These are phyloP conservation scores for Zophobas atratus DNA, from an alignment of 1,140 invertebrate genomes.

Conservation along the genomic window DNA sequence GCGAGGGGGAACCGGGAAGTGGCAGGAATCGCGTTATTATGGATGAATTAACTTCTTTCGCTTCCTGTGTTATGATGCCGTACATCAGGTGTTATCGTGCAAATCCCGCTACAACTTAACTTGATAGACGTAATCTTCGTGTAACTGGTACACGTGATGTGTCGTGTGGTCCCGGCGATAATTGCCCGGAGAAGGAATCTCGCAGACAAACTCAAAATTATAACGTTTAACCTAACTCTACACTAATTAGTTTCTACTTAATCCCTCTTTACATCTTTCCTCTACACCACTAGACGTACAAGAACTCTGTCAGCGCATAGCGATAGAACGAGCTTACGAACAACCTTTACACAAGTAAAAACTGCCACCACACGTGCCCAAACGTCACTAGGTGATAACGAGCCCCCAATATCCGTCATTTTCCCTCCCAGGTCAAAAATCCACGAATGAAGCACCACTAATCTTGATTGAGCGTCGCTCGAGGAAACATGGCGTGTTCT, in stretches of 20 bases:
- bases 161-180: constrained; percentile 5
- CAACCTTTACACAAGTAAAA: no score
- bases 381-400: background rate
- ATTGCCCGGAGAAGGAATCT: background rate
- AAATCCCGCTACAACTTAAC: constrained; percentile 35
- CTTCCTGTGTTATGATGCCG: constrained; percentile 28
- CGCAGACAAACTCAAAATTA: no score
- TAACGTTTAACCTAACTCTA: no score
- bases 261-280: no score
- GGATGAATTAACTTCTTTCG: constrained; percentile 29
- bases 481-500: constrained; percentile 38
- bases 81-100: constrained; percentile 40
- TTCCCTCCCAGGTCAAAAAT: background rate
- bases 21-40: constrained; percentile 14
- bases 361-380: no score
- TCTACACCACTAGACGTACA: no score
- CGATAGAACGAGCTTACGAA: no score
- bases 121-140: constrained; percentile 42
- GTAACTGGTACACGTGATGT: constrained; percentile 37
- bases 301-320: no score
- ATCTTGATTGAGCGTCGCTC: constrained; percentile 33
- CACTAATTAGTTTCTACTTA: no score
- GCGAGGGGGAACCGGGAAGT: background rate
- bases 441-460: background rate
- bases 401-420: background rate